Percentiles rank a stretch among this genome's conserved stretches.
phyloP scores from a whole-genome alignment of 2,113 vertebrate genomes.

The Dascyllus trimaculatus region DNA sequence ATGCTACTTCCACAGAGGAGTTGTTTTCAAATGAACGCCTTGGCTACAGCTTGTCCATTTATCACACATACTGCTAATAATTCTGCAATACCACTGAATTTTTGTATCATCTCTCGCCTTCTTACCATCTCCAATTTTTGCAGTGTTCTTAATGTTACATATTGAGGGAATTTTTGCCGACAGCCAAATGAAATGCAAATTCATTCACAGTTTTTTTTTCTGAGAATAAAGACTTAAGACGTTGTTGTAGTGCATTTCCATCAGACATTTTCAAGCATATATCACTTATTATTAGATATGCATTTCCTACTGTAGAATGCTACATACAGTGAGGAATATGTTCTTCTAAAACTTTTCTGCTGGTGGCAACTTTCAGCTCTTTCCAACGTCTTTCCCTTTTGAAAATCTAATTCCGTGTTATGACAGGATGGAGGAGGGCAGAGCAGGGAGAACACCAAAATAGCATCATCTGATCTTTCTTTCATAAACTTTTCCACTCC shows the following conservation, averaged over 20 bases:
- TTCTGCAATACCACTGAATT: not conserved
- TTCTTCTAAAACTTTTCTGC: slow-evolving; percentile 17
- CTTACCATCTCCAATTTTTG: no score
- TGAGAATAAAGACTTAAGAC: no score
- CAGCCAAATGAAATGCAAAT: no score
- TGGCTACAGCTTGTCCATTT: not conserved
- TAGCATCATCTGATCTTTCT: slow-evolving; percentile 74
- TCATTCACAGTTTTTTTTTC: no score
- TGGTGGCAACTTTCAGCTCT: slow-evolving; percentile 29
- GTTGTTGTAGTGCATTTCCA: no score
- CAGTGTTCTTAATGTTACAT: no score
- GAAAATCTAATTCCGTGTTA: slow-evolving; percentile 63
- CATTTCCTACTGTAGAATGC: not conserved
- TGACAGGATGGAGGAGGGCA: slow-evolving; percentile 58
- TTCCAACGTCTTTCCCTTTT: slow-evolving; percentile 45
- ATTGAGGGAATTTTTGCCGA: no score
- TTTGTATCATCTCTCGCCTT: no score
- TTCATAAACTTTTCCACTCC: slow-evolving; percentile 77
- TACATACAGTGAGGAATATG: not conserved
- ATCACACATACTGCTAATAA: not conserved
- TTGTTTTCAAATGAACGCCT: no score
- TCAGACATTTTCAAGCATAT: no score
- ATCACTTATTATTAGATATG: not conserved
- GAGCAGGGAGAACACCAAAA: slow-evolving; percentile 64
- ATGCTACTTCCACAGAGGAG: not conserved